These are phyloP conservation scores for Solea senegalensis DNA, from an alignment of 2,113 vertebrate species.

Conservation along the genomic window DNA sequence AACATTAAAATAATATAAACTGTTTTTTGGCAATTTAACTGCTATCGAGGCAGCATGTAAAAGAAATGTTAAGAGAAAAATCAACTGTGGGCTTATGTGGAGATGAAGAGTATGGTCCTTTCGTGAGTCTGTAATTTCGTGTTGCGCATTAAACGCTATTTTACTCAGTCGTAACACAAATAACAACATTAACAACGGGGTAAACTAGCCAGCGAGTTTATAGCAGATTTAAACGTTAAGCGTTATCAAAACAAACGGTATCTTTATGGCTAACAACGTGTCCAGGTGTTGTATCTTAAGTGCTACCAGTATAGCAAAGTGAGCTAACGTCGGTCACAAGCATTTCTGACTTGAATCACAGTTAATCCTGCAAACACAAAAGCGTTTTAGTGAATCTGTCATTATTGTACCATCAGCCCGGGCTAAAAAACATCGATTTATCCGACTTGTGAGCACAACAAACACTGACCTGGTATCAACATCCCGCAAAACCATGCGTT, in stretches of 20 bases:
- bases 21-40: not conserved
- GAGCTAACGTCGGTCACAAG: constrained; percentile 1
- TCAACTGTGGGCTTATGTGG: not conserved
- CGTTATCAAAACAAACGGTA: no score
- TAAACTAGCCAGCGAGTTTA: not conserved
- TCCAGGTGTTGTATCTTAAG: no score
- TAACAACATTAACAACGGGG: not conserved
- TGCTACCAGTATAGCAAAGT: constrained; percentile 2
- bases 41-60: not conserved
- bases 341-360: not conserved
- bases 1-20: not conserved
- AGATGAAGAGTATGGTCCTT: not conserved
- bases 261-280: not conserved
- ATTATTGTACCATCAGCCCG: not conserved
- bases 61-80: not conserved
- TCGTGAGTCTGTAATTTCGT: not conserved
- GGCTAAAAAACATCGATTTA: not conserved
- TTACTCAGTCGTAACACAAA: no score
- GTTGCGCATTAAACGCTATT: not conserved
- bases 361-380: not conserved
- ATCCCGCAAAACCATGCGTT: constrained; percentile 6
- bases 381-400: not conserved
- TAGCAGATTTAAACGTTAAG: not conserved
- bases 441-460: not conserved
- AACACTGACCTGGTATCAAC: not conserved